These are phyloP conservation scores for Lottia gigantea DNA, from an alignment of 2,888 invertebrate genomes.

Conservation along the genomic window DNA sequence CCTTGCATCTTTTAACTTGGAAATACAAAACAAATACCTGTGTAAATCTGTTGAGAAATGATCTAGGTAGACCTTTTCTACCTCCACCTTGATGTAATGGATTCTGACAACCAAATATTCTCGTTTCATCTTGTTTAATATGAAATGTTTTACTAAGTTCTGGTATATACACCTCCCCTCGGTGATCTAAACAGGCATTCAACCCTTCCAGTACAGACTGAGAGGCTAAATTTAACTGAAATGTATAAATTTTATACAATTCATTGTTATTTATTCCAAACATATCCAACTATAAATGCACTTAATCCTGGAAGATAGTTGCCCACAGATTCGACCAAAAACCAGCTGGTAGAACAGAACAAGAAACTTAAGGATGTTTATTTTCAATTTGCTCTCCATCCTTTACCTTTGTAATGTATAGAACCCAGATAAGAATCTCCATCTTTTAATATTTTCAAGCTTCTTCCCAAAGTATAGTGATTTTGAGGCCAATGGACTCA, in stretches of 20 bases:
- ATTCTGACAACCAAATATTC: conserved; percentile 97
- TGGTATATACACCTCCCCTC: conserved; percentile 94
- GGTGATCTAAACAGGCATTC: conserved; percentile 97
- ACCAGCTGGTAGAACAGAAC: too few species aligned
- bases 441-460: too few species aligned
- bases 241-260: conserved; percentile 12
- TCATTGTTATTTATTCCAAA: too few species aligned
- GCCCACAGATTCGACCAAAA: not conserved
- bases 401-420: not conserved
- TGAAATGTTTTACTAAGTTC: conserved; percentile 89
- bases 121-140: conserved; percentile 78
- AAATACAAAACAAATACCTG: conserved; percentile 45
- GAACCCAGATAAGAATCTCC: too few species aligned
- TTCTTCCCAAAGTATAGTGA: too few species aligned
- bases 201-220: conserved; percentile 98
- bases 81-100: conserved; percentile 96
- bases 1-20: too few species aligned
- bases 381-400: too few species aligned
- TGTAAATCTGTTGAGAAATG: conserved; percentile 96
- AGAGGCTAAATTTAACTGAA: conserved; percentile 90
- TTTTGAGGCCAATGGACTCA: too few species aligned
- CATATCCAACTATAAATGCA: too few species aligned
- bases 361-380: too few species aligned
- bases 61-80: conserved; percentile 92
- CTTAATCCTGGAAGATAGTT: too few species aligned